Evolutionary conservation across 2,888 invertebrate genomes (phyloP).

Genomic region (Zonitis immaculata): DNA sequence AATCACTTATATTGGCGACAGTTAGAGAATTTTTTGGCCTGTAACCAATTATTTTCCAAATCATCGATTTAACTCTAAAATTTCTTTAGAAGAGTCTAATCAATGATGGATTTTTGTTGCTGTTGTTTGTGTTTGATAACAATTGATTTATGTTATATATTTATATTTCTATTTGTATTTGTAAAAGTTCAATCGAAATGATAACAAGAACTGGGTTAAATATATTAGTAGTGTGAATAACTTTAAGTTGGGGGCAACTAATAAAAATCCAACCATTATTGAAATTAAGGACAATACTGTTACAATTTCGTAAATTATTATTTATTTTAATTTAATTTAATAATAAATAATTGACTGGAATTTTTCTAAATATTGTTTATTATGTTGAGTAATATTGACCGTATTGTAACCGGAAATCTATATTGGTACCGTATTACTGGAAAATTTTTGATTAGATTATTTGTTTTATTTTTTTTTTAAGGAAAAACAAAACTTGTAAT

Average conservation of each 20-base stretch:
- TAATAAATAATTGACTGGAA: no score
- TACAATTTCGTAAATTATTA: neutral
- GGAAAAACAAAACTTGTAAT: neutral
- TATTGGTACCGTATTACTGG: no score
- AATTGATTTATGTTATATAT: neutral
- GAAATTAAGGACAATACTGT: neutral
- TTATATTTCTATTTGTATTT: neutral
- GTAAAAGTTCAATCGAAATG: neutral
- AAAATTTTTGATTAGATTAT: neutral
- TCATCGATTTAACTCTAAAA: neutral
- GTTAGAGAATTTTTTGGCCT: neutral
- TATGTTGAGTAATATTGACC: no score
- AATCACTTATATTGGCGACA: neutral
- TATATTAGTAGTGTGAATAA: neutral
- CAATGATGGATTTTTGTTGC: neutral
- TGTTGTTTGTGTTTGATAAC: neutral
- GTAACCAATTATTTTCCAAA: neutral
- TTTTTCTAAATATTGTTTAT: no score
- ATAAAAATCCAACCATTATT: neutral
- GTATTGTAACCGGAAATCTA: neutral
- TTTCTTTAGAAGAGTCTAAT: neutral
- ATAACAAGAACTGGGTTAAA: constrained; percentile 1
- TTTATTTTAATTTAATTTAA: neutral
- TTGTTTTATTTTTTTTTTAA: no score
- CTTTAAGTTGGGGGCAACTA: neutral